Evolutionary conservation across 2,888 invertebrate genomes (phyloP), one percentile per base, ranked within the genome.

Genomic region (Pammene fasciana): DNA sequence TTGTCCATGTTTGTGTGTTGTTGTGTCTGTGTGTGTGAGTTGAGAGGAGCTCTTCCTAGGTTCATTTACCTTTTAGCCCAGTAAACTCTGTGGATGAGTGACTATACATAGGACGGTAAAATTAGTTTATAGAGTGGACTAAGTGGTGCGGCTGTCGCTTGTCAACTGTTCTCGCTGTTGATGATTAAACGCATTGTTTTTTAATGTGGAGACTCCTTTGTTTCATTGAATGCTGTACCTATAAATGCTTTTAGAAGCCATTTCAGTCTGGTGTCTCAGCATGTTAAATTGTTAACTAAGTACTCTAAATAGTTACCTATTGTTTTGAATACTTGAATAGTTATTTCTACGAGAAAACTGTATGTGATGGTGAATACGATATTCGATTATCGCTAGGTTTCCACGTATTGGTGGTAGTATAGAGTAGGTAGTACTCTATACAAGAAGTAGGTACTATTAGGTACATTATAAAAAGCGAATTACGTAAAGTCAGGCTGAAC

Each of bases 1-100:
- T 79, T 61, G 67, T 82, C 80, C 83, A 85, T 85, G 84, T 85
- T 86, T 86, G 75, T 78, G 77, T 78, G 66, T 71, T 76, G 79
- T 76, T 79, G 74, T 67, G 74, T 59, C 72, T 82, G 89, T 90
- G 88, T 89, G 89, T 73, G 90, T 76, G 84, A 79, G 86, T 84
- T 86, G 82, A 89, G 90, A 84, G 88, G 88, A 81, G 84, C 80
- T 84, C 85, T 87, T 85, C 87, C 86, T 86, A 85, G 87, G 92
- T 90, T 89, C 91, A 82, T 92, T 93, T 92, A 92, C 90, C 93
- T 93, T 92, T 90, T 93, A 92, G 91, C 93, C 93, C 87, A 93
- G 92, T 93, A 92, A 93, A 93, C 92, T 92, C 88, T 82, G 85
- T 82, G 84, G 81, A 81, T 80, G 82, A 77, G 75, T 82, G 82